Evolutionary conservation across 2,888 invertebrate species (phyloP).

Genomic region (Euzophera pinguis): DNA sequence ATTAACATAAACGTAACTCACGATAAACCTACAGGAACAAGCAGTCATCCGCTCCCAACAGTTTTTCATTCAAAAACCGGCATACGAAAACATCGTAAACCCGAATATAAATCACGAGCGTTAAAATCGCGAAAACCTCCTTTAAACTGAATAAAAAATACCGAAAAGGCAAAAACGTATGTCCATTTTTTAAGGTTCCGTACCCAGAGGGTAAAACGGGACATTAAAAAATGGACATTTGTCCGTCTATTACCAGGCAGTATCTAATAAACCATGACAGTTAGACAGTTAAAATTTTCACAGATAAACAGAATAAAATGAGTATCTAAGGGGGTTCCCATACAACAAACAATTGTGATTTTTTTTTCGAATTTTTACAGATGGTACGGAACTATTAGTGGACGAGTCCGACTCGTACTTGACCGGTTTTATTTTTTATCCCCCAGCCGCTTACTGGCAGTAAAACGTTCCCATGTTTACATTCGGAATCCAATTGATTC

Average conservation of each 20-base stretch:
- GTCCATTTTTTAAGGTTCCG: too few species aligned
- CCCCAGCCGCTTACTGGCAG: neutral
- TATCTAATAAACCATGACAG: too few species aligned
- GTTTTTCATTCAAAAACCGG: neutral
- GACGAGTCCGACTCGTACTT: too few species aligned
- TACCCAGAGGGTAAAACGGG: too few species aligned
- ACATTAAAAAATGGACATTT: too few species aligned
- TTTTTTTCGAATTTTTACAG: too few species aligned
- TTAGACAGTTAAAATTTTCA: too few species aligned
- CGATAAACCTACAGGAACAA: neutral
- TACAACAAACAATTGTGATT: too few species aligned
- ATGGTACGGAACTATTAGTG: too few species aligned
- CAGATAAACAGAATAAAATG: too few species aligned
- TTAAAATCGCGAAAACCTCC: conserved; percentile 2
- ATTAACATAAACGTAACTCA: neutral
- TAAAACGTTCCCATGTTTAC: conserved; percentile 18
- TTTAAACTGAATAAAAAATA: conserved; percentile 8
- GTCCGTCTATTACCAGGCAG: too few species aligned
- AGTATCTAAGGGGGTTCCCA: too few species aligned
- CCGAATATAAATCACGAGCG: conserved; percentile 4
- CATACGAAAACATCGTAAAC: conserved; percentile 7
- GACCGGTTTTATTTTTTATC: conserved; percentile 3
- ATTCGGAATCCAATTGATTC: conserved; percentile 42
- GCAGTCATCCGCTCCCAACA: neutral
- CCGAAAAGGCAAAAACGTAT: neutral